Base-by-base conservation (phyloP, 1,140 invertebrate genomes). In the Popillia japonica region DNA sequence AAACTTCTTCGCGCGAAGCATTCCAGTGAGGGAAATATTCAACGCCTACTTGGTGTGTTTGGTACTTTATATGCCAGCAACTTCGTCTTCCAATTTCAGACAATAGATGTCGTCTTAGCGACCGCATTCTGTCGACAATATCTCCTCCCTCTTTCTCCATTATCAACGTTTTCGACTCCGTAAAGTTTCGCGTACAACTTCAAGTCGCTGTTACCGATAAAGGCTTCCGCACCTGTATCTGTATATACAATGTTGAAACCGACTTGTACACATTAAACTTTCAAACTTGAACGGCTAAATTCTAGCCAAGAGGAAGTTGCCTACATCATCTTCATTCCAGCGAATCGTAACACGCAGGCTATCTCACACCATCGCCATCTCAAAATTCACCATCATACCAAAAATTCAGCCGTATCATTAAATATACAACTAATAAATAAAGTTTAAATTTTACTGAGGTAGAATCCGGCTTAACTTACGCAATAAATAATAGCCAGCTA, bases 351-450 rank as follows among this genome's bases (percentile, higher is more conserved):
- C 48, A 14, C 6, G 14, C 17, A n/a, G 14, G 14, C 17, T 14
- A 55, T 17, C 48, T n/a, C 48, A 55, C 14, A 17, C 48, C 17
- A 55, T n/a, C 48, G 48, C 3, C 27, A 34, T n/a, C 14, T 17
- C 14, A 55, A n/a, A 55, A 17, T n/a, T n/a, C 17, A 0, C 48
- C 42, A 44, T 44, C 48, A 14, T n/a, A 14, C 48, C 48, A 55
- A 48, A 55, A 55, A 55, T 6, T 55, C 48, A 55, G 48, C 20
- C 23, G 64, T 72, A 72, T 72, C 64, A 40, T 72, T 72, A 72
- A 72, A 72, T 72, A 72, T 72, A 72, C 64, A 72, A 72, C 64
- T 72, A 72, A 72, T 72, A 72, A 72, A 72, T 72, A 72, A 72
- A 72, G 64, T 72, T 72, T 34, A 72, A 72, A 72, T 72, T 72